Base-by-base conservation (phyloP, 2,113 vertebrate genomes). In the Artemisiospiza belli region DNA sequence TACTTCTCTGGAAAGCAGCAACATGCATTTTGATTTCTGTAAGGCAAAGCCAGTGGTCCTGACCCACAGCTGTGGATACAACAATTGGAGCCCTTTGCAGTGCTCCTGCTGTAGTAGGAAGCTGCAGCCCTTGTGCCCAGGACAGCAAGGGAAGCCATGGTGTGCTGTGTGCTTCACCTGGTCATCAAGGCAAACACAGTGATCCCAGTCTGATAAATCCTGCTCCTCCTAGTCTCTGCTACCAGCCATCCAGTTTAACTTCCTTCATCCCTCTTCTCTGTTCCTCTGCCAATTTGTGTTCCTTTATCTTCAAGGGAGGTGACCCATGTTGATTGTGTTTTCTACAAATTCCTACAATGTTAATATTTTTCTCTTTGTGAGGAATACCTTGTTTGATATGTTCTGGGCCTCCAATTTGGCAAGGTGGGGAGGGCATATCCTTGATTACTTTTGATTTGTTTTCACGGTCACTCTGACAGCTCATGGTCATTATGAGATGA, bases 81-180 rank as follows among this genome's bases (percentile, higher is more conserved):
- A 17, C 27, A 8, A 7, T 16, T 51, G 55, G 1, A 14, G 54
- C 80, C 35, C 41, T 84, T 41, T 35, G 55, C 70, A 54, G 47
- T 8, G 30, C 18, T 44, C 15, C 33, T 83, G 73, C 64, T 77
- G 14, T 17, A 28, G 57, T 4, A 43, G 72, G 64, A 80, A 37
- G 27, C 33, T 63, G 54, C 70, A 43, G 67, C 44, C 62, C 8
- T 41, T 16, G 21, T 52, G 35, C 22, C 47, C 70, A 33, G 33
- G 39, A 10, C 63, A 52, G 25, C 49, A 57, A 47, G 20, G 44
- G 68, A 66, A 30, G 61, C 35, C 14, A 7, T 44, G 18, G 39
- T 6, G 1, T 15, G 17, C 63, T 52, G 0, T 1, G 1, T 44
- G 35, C 49, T 63, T 76, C 0, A 0, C 27, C 19, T 47, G 44